phyloP scores from a whole-genome alignment of 2,113 vertebrate genomes.

The Nematolebias whitei region DNA sequence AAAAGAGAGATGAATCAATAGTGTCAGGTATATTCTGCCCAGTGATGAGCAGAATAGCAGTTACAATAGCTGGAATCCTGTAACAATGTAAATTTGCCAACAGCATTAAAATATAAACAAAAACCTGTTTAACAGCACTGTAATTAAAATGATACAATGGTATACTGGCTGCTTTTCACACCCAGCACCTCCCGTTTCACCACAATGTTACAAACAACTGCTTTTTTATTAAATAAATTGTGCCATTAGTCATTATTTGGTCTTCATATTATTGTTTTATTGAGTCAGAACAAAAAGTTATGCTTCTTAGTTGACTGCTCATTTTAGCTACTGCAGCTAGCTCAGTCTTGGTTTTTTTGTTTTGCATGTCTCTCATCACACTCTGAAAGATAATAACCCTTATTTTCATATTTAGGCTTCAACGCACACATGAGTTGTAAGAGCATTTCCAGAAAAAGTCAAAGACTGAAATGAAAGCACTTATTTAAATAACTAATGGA shows the following conservation, averaged over 20 bases:
- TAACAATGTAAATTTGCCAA: conserved; percentile 10
- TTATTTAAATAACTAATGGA: no score
- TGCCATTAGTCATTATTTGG: no score
- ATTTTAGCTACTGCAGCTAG: not conserved
- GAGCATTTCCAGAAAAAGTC: not conserved
- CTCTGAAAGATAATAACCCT: no score
- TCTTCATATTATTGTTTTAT: no score
- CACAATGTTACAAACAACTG: no score
- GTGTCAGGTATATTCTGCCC: conserved; percentile 77
- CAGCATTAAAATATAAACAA: not conserved
- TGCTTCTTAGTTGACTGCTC: not conserved
- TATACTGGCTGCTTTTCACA: not conserved
- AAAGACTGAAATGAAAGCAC: not conserved
- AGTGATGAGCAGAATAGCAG: conserved; percentile 85
- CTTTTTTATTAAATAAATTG: no score
- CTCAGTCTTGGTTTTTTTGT: not conserved
- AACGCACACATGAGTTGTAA: no score
- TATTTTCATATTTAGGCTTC: no score
- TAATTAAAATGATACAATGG: not conserved
- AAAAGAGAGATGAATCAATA: conserved; percentile 91
- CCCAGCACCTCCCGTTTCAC: no score
- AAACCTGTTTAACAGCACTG: not conserved
- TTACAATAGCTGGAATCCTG: conserved; percentile 85
- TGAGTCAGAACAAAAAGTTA: no score
- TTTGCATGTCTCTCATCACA: not conserved